Conservation (phyloP, 2,797 vertebrate species). For the Sebastes iracundus region DNA sequence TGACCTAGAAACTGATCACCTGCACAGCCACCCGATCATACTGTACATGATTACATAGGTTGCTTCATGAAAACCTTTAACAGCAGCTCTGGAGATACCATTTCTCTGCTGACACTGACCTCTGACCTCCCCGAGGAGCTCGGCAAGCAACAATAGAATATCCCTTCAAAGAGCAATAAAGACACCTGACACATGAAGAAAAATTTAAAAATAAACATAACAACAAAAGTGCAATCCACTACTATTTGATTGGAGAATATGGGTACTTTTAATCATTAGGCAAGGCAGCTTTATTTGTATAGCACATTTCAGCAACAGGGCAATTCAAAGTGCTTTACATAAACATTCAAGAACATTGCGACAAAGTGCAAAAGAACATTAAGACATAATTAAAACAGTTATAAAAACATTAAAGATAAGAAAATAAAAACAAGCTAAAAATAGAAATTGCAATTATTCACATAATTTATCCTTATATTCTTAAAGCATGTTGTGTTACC, state of each 20-base stretch:
- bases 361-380: too few species aligned
- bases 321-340: too few species aligned
- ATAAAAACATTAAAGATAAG: too few species aligned
- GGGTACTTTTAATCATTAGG: not conserved
- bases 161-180: not conserved
- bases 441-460: not conserved
- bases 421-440: too few species aligned
- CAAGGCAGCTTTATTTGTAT: too few species aligned
- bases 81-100: not conserved
- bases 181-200: not conserved
- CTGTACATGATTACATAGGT: not conserved
- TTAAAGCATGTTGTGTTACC: not conserved
- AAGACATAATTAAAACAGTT: too few species aligned
- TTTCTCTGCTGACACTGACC: not conserved
- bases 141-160: not conserved
- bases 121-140: not conserved
- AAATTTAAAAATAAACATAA: not conserved
- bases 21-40: not conserved
- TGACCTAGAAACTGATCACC: not conserved
- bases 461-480: not conserved
- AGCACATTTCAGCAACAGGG: too few species aligned
- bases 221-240: not conserved
- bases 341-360: too few species aligned
- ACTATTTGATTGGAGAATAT: not conserved
- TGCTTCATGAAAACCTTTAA: not conserved